phyloP scores from a whole-genome alignment of 2,797 vertebrate genomes.

The Poeciliopsis gracilis region DNA sequence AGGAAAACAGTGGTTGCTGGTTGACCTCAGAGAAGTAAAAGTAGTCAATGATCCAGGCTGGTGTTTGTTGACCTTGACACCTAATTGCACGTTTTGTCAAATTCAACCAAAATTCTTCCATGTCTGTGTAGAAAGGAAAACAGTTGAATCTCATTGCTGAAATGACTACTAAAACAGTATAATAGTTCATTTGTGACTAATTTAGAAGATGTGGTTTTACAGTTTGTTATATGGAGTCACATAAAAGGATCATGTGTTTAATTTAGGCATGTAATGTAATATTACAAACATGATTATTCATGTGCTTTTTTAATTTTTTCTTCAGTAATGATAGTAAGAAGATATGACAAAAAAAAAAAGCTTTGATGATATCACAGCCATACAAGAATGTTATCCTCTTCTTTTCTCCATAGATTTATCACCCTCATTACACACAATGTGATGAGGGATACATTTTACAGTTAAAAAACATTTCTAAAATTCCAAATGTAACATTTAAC shows the following conservation, averaged over 20 bases:
- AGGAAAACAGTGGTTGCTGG: conserved; percentile 54
- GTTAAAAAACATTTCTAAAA: background rate
- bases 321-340: background rate
- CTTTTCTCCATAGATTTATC: background rate
- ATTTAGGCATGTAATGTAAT: background rate
- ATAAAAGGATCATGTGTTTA: background rate
- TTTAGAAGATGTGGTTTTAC: conserved; percentile 18
- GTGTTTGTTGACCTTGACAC: conserved; percentile 25
- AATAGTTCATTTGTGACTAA: background rate
- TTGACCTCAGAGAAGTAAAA: conserved; percentile 42
- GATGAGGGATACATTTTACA: background rate
- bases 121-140: conserved; percentile 20
- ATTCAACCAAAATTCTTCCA: conserved; percentile 24
- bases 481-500: conserved; percentile 1
- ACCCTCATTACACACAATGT: background rate
- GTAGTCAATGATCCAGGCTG: conserved; percentile 31
- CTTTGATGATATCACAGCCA: background rate
- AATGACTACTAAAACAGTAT: conserved; percentile 22
- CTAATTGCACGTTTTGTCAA: conserved; percentile 53
- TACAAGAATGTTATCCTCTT: background rate
- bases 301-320: background rate
- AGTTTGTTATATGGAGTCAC: background rate
- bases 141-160: conserved; percentile 11
- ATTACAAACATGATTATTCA: background rate
- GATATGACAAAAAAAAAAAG: background rate